These are phyloP conservation scores for Alcis repandata DNA, from an alignment of 2,888 invertebrate genomes.

Conservation along the genomic window DNA sequence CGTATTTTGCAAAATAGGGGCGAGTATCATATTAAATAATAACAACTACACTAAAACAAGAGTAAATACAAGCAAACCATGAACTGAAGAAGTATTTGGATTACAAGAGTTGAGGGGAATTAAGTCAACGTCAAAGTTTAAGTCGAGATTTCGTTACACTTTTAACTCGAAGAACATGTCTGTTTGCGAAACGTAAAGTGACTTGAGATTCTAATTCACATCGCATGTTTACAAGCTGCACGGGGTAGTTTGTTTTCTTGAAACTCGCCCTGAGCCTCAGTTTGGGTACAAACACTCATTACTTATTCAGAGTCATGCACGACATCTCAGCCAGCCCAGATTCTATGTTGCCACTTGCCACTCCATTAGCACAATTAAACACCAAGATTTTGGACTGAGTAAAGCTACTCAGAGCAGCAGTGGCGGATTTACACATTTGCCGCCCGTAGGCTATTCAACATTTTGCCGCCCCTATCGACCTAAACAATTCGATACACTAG, in stretches of 20 bases:
- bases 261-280: slow-evolving; percentile 54
- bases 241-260: slow-evolving; percentile 60
- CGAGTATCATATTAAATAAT: too few species aligned
- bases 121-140: too few species aligned
- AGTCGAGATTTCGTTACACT: neutral
- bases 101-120: too few species aligned
- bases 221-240: slow-evolving; percentile 47
- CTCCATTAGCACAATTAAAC: slow-evolving; percentile 76
- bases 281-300: slow-evolving; percentile 66
- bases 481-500: too few species aligned
- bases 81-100: neutral
- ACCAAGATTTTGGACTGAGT: slow-evolving; percentile 60
- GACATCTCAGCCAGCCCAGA: slow-evolving; percentile 58
- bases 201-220: slow-evolving; percentile 35
- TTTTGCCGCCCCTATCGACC: too few species aligned
- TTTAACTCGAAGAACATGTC: neutral
- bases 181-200: slow-evolving; percentile 14
- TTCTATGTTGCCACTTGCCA: slow-evolving; percentile 60
- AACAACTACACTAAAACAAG: too few species aligned
- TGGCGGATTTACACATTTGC: too few species aligned
- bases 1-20: too few species aligned
- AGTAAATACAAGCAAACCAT: too few species aligned
- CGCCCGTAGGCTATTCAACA: too few species aligned
- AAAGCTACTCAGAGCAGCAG: slow-evolving; percentile 28
- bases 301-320: slow-evolving; percentile 76